Evolutionary conservation across 2,888 invertebrate species (phyloP), one percentile per base, ranked within the genome.

Genomic region (Lithophane semibrunnea): DNA sequence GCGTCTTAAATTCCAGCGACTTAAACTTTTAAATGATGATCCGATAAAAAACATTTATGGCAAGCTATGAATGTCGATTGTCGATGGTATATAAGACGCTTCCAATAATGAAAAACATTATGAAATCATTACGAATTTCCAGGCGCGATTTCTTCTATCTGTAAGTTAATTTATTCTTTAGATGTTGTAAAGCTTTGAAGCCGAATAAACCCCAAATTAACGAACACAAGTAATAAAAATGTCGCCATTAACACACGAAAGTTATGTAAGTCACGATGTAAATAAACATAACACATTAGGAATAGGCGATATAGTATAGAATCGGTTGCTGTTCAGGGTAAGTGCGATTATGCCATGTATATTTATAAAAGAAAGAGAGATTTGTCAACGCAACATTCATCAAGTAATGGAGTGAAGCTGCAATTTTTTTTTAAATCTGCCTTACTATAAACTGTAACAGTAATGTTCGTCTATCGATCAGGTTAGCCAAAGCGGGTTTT

Each of bases 131-230:
- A 70, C 65, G 49, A 80, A 80, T 84, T 88, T 83, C 52, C 83
- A 84, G 84, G 75, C 79, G 82, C 86, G 82, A 77, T 81, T 65
- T 68, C 77, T 72, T 67, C 77, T 79, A 73, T 61, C 37, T 75
- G 81, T 88, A 82, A 88, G 86, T 89, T 84, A 73, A 80, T 79
- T 85, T 85, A 67, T 81, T 85, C 73, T 86, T 74, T 91, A 84
- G 82, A 87, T 91, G 91, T 91, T 89, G 90, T 91, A 76, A 85
- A 85, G 91, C 92, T 91, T 89, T 13, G 24, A 76, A 67, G 71
- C 73, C n/a, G 37, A 80, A 71, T 56, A 75, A 67, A 77, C 42
- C 72, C 67, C 16, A n/a, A 71, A 56, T 49, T 47, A 66, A 72
- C 37, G 16, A 18, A 80, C 42, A 79, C 63, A 47, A 65, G n/a